Evolutionary conservation across 2,797 vertebrate species (phyloP).

Genomic region (Pipistrellus pygmaeus): DNA sequence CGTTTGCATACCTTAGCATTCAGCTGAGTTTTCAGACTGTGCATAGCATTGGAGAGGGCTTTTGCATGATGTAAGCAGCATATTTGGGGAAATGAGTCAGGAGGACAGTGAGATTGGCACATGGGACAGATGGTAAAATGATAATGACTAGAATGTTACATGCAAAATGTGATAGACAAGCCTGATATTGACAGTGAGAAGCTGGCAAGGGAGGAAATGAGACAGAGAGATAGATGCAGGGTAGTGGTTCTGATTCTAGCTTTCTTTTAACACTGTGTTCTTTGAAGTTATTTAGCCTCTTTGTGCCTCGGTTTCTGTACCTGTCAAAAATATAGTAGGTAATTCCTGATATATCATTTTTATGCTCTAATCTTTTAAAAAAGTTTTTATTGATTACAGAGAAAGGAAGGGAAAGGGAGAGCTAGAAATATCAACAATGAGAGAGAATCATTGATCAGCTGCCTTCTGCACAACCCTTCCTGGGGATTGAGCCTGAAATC

Average conservation of each 20-base stretch:
- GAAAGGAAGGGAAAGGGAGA: too few relatives aligned
- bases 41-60: not conserved
- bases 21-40: not conserved
- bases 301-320: not conserved
- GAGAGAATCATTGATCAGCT: too few relatives aligned
- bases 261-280: not conserved
- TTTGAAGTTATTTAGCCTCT: constrained; percentile 30
- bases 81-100: not conserved
- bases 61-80: not conserved
- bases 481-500: too few relatives aligned
- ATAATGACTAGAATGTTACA: not conserved
- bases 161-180: not conserved
- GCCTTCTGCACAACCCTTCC: too few relatives aligned
- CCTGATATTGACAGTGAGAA: not conserved
- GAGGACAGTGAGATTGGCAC: not conserved
- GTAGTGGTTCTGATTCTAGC: not conserved
- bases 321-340: not conserved
- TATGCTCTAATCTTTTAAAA: not conserved
- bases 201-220: not conserved
- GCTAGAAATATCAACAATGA: too few relatives aligned
- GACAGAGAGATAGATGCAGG: not conserved
- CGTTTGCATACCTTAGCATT: not conserved
- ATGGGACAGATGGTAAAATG: not conserved
- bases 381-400: too few relatives aligned
- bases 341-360: not conserved